phyloP scores from a whole-genome alignment of 2,888 invertebrate species.

The Apotomis turbidana region DNA sequence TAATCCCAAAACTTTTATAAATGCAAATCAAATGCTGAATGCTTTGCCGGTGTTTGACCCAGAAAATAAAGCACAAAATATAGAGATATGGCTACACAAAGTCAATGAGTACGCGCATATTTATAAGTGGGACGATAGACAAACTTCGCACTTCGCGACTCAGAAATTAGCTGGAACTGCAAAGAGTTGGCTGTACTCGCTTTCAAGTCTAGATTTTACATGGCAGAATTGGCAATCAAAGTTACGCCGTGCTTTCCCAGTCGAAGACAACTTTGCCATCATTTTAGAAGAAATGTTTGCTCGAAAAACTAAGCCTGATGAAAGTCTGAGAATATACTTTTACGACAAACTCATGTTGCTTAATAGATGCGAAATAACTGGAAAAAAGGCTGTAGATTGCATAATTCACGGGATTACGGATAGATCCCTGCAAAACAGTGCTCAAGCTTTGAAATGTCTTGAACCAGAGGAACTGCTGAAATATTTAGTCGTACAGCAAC shows the following conservation, averaged over 20 bases:
- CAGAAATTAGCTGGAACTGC: slow-evolving; percentile 11
- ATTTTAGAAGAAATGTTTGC: slow-evolving; percentile 2
- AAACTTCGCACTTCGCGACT: slow-evolving; percentile 2
- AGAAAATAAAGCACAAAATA: too few species aligned
- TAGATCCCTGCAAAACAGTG: too few species aligned
- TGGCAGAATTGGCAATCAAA: not conserved
- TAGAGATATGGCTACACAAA: not conserved
- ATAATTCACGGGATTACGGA: too few species aligned
- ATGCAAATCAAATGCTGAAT: slow-evolving; percentile 2
- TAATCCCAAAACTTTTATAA: too few species aligned
- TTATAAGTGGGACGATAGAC: not conserved
- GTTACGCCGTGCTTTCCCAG: not conserved
- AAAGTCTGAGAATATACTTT: slow-evolving; percentile 6
- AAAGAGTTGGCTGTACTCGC: slow-evolving; percentile 2
- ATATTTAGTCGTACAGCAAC: not conserved
- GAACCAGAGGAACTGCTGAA: too few species aligned
- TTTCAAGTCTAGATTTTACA: slow-evolving; percentile 10
- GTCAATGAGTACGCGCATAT: slow-evolving; percentile 7
- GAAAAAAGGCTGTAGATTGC: too few species aligned
- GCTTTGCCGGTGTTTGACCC: not conserved
- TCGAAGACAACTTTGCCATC: not conserved
- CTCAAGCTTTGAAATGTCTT: too few species aligned
- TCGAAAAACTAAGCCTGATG: not conserved
- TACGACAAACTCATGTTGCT: not conserved
- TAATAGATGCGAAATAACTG: too few species aligned